Evolutionary conservation across 1,140 invertebrate species (phyloP), one percentile per base, ranked within the genome.

Genomic region (Drosophila neocordata): DNA sequence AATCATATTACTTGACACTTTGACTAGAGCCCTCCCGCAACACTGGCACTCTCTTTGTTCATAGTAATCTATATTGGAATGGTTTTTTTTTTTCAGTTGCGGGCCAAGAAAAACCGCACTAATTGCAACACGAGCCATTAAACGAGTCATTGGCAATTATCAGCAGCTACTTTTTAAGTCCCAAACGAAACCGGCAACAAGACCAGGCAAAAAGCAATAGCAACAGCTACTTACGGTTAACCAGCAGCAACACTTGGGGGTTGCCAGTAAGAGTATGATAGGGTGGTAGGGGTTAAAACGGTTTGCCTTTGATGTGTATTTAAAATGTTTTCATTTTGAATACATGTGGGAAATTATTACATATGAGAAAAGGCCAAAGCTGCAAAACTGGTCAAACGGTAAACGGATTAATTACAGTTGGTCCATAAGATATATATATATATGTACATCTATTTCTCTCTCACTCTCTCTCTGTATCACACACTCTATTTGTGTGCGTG

Each of bases 341-440:
- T 76, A 73, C 83, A 88, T 88, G 63, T 88, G 83, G 83, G 83
- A 87, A 87, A 88, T 88, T 87, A 87, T 87, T 48, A 48, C 41
- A 48, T 48, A 44, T 20, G 41, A 48, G 41, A 48, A 20, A 48
- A 48, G 41, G 41, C 41, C 15, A 48, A 48, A 48, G 53, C 24
- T 59, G 24, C 58, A 75, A 87, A 87, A 79, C 75, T 84, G 83
- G 88, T 87, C 74, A 78, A 78, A 53, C 51, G 51, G 53, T 56
- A 56, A 56, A 34, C 53, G 53, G 53, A 27, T 56, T 73, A 73
- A 73, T 73, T 73, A 73, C 71, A 60, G 13, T 51, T 18, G 62
- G 4, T 62, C 8, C 24, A 37, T n/a, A 53, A 73, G 18, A 24
- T 24, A 24, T 24, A 59, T 20, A 62, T 8, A 24, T n/a, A 34